Base-by-base conservation (phyloP, 2,113 vertebrate genomes). In the Ploceus nigricollis region DNA sequence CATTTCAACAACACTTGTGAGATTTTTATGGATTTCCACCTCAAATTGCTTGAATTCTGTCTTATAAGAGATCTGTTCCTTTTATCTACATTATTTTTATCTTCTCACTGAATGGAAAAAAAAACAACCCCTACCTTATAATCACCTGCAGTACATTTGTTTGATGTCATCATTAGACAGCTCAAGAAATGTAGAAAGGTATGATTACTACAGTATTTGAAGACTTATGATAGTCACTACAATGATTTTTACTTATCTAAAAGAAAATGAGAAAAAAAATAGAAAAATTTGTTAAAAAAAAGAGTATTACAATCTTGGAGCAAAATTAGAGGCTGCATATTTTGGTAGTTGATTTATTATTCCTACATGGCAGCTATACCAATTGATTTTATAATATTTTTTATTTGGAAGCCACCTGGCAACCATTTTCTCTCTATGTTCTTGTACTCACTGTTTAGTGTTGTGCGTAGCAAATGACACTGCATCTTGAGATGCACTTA, bases 81-180 rank as follows among this genome's bases (percentile, higher is more conserved):
- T 97, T 93, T 91, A 93, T 95, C 82, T 95, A 68, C 42, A 80
- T 95, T 80, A 95, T 95, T 97, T 97, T 96, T 90, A 82, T 92
- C 82, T 96, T 95, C 58, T 79, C 28, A 72, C 53, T 61, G 75
- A 93, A 87, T 10, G 45, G 31, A 63, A 89, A 64, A 73, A 91
- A 69, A 47, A 39, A 28, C 24, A 5, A 3, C 7, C 7, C 7
- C 35, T 57, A 86, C 73, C 58, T 95, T 87, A 83, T 95, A 93
- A 85, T 96, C 89, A 95, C 45, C 73, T 87, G n/a, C 31, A 73
- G 45, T 85, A 89, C 15, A 50, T 40, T 96, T 96, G 73, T 97
- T 97, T 96, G 89, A 97, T 90, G 81, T 82, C 60, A 71, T 95
- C 93, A 93, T 68, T 86, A 95, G 64, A 76, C 57, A 48, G 92